A percentile compares a stretch with the other conserved stretches of the same genome.
Evolutionary conservation across 2,797 vertebrate genomes (phyloP).

Genomic region (Tamandua tetradactyla): DNA sequence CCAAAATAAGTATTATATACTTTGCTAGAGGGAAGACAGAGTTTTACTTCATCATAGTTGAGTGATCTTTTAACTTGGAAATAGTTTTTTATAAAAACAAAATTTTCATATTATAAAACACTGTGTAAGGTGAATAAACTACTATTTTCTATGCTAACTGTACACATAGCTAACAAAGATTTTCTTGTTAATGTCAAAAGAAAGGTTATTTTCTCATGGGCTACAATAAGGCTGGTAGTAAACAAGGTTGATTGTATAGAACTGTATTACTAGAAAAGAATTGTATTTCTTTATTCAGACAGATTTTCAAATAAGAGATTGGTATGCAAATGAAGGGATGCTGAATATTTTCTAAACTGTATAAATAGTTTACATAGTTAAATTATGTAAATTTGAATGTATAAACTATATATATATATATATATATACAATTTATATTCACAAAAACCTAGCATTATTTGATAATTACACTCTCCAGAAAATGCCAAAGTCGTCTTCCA

Average conservation of each 20-base stretch:
- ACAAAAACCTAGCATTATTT: neutral
- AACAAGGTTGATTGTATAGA: neutral
- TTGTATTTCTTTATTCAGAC: neutral
- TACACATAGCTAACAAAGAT: neutral
- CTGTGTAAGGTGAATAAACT: neutral
- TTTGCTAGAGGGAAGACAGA: constrained; percentile 49
- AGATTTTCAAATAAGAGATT: constrained; percentile 40
- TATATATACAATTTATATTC: neutral
- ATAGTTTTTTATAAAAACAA: neutral
- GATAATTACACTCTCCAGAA: neutral
- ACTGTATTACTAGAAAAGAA: constrained; percentile 16
- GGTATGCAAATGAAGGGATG: neutral
- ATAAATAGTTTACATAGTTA: too few relatives aligned
- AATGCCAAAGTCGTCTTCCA: neutral
- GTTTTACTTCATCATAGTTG: constrained; percentile 17
- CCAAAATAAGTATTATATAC: constrained; percentile 73
- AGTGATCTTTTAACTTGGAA: constrained; percentile 40
- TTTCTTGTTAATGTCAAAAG: constrained; percentile 1
- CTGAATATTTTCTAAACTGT: neutral
- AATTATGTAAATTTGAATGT: constrained; percentile 2
- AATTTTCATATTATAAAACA: neutral
- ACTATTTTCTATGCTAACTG: constrained; percentile 1
- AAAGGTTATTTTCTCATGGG: neutral
- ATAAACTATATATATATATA: neutral
- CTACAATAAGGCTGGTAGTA: neutral